phyloP scores from a whole-genome alignment of 2,113 vertebrate genomes.

The Menura novaehollandiae region DNA sequence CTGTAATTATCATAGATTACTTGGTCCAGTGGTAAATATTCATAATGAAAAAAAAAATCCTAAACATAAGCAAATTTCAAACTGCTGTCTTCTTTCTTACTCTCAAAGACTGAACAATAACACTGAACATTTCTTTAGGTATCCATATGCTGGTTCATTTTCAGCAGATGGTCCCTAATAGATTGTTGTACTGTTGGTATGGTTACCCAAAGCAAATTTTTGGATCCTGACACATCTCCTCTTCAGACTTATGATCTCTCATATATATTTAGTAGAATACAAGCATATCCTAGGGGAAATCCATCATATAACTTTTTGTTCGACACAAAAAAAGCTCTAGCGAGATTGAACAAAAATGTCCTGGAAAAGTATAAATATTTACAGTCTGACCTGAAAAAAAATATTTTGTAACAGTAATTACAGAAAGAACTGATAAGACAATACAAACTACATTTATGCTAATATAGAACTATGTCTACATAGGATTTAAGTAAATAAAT shows the following conservation, averaged over 20 bases:
- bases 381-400: not conserved
- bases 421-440: not conserved
- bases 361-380: not conserved
- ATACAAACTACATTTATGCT: not conserved
- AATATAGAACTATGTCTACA: not conserved
- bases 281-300: not conserved
- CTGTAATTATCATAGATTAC: not conserved
- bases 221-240: not conserved
- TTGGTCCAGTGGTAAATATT: not conserved
- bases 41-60: not conserved
- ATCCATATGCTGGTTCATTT: conserved; percentile 45
- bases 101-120: not conserved
- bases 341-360: not conserved
- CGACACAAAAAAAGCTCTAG: not conserved
- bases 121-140: not conserved
- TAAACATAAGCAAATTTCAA: not conserved
- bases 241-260: not conserved
- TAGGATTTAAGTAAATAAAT: not conserved
- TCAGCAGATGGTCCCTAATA: conserved; percentile 55
- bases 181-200: conserved; percentile 23
- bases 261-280: not conserved
- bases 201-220: conserved; percentile 36
- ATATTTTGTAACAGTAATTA: not conserved
- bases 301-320: not conserved
- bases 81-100: not conserved